Evolutionary conservation across 2,113 vertebrate genomes (phyloP).

Genomic region (Phaethornis superciliosus): DNA sequence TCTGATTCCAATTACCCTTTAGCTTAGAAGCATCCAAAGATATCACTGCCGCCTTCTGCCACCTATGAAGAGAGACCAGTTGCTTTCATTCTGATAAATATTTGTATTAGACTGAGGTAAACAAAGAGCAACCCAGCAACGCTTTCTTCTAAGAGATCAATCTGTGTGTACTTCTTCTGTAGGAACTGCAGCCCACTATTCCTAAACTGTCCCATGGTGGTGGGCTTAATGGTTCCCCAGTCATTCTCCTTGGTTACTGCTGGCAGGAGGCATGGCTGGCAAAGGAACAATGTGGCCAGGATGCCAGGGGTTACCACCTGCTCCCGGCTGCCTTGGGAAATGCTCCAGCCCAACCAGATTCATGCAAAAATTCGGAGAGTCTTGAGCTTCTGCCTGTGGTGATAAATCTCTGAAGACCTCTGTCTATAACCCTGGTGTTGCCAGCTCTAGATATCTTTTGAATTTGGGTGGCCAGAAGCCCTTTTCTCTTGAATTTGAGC

Average conservation of each 20-base stretch:
- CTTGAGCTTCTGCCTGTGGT: not conserved
- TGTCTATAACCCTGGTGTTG: not conserved
- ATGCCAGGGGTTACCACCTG: not conserved
- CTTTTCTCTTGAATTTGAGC: not conserved
- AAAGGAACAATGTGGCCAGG: not conserved
- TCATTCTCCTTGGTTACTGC: not conserved
- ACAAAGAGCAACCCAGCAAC: not conserved
- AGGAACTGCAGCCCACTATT: not conserved
- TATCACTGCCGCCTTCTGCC: not conserved
- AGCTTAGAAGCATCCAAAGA: not conserved
- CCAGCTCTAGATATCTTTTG: not conserved
- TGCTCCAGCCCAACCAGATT: not conserved
- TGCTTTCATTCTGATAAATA: constrained; percentile 6
- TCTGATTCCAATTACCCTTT: constrained; percentile 19
- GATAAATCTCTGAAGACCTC: not conserved
- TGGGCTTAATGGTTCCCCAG: not conserved
- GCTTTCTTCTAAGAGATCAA: not conserved
- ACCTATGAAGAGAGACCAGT: not conserved
- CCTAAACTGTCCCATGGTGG: not conserved
- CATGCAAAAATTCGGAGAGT: not conserved
- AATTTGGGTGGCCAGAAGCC: no score
- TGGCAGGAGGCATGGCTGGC: not conserved
- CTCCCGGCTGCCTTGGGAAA: not conserved
- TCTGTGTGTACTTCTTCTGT: not conserved
- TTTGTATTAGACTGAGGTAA: constrained; percentile 8